phyloP scores from a whole-genome alignment of 2,113 vertebrate genomes.

The Macquaria ambigua region DNA sequence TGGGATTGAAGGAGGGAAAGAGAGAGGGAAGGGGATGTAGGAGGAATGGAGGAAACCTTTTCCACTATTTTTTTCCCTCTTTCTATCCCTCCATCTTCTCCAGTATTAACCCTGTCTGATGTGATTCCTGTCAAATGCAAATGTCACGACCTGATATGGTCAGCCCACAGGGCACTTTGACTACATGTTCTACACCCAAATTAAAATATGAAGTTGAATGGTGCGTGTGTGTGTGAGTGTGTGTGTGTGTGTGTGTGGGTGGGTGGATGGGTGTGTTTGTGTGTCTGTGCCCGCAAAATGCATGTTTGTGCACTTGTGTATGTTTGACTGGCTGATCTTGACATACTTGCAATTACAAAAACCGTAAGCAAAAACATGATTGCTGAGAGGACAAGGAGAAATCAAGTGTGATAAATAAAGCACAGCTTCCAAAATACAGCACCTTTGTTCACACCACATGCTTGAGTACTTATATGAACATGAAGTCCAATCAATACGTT shows the following conservation, averaged over 20 bases:
- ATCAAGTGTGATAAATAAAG: slow-evolving; percentile 63
- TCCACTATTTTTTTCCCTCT: slow-evolving; percentile 78
- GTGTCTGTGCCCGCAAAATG: slow-evolving; percentile 17
- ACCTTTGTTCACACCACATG: slow-evolving; percentile 30
- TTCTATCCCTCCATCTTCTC: slow-evolving; percentile 72
- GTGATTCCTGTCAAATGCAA: slow-evolving; percentile 86
- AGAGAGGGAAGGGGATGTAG: slow-evolving; percentile 32
- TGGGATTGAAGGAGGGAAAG: slow-evolving; percentile 64
- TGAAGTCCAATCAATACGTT: slow-evolving; percentile 49
- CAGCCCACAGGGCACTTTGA: slow-evolving; percentile 82
- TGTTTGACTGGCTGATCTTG: slow-evolving; percentile 56
- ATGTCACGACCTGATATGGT: slow-evolving; percentile 88
- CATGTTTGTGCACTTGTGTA: slow-evolving; percentile 18
- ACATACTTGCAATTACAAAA: slow-evolving; percentile 68
- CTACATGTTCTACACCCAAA: slow-evolving; percentile 67
- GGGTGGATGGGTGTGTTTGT: slow-evolving; percentile 23
- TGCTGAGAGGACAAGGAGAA: slow-evolving; percentile 53
- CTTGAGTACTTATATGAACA: slow-evolving; percentile 53
- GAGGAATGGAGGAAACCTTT: slow-evolving; percentile 76
- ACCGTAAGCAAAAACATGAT: slow-evolving; percentile 40
- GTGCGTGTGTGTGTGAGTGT: slow-evolving; percentile 8
- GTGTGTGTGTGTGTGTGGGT: neutral
- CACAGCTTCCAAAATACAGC: slow-evolving; percentile 36
- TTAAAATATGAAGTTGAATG: slow-evolving; percentile 65
- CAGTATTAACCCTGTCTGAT: slow-evolving; percentile 87